Conservation (phyloP, 2,797 vertebrate genomes). For the Chelon auratus region DNA sequence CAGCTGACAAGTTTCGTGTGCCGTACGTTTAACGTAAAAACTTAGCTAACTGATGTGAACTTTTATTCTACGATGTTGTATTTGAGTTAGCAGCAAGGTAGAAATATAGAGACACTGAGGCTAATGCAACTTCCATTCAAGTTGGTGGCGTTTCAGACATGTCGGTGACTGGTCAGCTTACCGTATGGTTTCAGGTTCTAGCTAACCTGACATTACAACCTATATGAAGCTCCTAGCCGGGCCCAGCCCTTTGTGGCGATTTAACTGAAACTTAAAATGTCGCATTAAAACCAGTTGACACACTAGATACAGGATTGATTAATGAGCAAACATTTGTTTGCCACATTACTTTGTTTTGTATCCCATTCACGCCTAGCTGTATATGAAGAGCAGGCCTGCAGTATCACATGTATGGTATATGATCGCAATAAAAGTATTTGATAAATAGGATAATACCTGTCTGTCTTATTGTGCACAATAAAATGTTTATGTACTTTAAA, state of each 20-base stretch:
- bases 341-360: not conserved
- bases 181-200: slow-evolving; percentile 52
- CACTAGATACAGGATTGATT: not conserved
- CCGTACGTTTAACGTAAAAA: not conserved
- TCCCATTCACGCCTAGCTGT: not conserved
- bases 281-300: not conserved
- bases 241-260: slow-evolving; percentile 5
- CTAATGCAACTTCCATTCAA: slow-evolving; percentile 26
- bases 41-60: not conserved
- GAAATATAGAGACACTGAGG: slow-evolving; percentile 1
- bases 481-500: not conserved
- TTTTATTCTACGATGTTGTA: slow-evolving; percentile 9
- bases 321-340: not conserved
- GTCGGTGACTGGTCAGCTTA: slow-evolving; percentile 15
- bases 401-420: not conserved
- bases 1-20: not conserved
- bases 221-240: slow-evolving; percentile 4
- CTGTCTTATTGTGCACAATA: not conserved
- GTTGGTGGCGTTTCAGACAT: slow-evolving; percentile 2
- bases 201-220: slow-evolving; percentile 15
- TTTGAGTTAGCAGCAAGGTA: slow-evolving; percentile 1
- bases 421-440: not conserved
- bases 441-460: not conserved
- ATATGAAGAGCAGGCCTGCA: not conserved
- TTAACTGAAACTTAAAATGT: slow-evolving; percentile 19